These are phyloP conservation scores for Caenorhabditis brenneri DNA, from an alignment of 1,140 invertebrate species.

Conservation along the genomic window DNA sequence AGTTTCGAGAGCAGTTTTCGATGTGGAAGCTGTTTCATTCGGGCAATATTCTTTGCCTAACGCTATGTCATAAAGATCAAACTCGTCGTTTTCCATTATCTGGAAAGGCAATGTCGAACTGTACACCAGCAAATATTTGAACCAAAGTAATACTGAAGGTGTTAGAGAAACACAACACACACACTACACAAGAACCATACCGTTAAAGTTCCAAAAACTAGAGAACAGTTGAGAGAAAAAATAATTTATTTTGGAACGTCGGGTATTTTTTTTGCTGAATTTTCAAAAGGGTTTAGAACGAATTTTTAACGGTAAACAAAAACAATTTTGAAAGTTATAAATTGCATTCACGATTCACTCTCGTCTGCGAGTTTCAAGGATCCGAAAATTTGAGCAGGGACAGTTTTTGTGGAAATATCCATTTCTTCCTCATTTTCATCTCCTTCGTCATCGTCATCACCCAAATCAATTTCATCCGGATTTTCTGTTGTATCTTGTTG, in stretches of 20 bases:
- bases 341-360: not conserved
- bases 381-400: conserved; percentile 21
- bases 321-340: not conserved
- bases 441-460: conserved; percentile 64
- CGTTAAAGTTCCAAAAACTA: too few species aligned
- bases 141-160: not conserved
- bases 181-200: too few species aligned
- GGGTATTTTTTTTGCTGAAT: too few species aligned
- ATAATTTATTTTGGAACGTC: too few species aligned
- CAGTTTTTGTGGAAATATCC: not conserved
- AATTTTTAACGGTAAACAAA: not conserved
- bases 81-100: not conserved
- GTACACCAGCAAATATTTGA: not conserved
- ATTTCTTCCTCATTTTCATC: conserved; percentile 47
- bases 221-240: too few species aligned
- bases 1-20: not conserved
- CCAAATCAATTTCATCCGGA: conserved; percentile 70
- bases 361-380: conserved; percentile 14
- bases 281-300: not conserved
- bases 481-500: conserved; percentile 65
- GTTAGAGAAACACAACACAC: not conserved
- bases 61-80: not conserved
- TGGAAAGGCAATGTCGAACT: not conserved
- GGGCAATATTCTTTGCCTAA: not conserved
- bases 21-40: not conserved